Conservation (phyloP, 2,113 vertebrate genomes). For the Phalacrocorax pelagicus region DNA sequence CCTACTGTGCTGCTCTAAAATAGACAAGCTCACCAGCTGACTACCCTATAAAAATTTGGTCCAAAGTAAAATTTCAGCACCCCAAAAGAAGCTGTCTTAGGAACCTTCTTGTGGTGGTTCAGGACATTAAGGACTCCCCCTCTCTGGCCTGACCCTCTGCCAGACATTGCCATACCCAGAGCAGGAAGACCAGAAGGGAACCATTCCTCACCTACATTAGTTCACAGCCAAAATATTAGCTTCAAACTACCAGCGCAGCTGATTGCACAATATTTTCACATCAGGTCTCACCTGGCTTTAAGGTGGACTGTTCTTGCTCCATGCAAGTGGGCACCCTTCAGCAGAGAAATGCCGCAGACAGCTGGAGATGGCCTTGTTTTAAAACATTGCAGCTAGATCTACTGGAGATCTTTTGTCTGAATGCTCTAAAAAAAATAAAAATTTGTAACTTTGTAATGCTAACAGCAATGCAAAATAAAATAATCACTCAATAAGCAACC, state of each 20-base stretch:
- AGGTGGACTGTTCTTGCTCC: neutral
- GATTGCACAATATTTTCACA: neutral
- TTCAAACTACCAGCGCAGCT: neutral
- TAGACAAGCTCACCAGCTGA: neutral
- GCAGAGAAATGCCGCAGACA: neutral
- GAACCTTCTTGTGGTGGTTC: neutral
- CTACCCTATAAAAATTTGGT: neutral
- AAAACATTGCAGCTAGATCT: neutral
- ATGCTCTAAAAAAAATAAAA: neutral
- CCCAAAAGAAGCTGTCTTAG: neutral
- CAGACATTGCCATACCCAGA: neutral
- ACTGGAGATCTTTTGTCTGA: neutral
- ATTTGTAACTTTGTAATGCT: neutral
- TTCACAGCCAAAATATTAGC: neutral
- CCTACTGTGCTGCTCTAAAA: neutral
- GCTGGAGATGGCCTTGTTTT: neutral
- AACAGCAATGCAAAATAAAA: neutral
- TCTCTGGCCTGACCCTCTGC: no score
- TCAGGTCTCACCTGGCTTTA: neutral
- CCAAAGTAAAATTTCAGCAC: neutral
- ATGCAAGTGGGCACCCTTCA: neutral
- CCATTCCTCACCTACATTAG: rapidly evolving
- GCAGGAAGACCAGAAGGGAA: neutral
- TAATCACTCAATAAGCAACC: neutral
- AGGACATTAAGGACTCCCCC: neutral